phyloP scores from a whole-genome alignment of 2,113 vertebrate species.

The Mus pahari region DNA sequence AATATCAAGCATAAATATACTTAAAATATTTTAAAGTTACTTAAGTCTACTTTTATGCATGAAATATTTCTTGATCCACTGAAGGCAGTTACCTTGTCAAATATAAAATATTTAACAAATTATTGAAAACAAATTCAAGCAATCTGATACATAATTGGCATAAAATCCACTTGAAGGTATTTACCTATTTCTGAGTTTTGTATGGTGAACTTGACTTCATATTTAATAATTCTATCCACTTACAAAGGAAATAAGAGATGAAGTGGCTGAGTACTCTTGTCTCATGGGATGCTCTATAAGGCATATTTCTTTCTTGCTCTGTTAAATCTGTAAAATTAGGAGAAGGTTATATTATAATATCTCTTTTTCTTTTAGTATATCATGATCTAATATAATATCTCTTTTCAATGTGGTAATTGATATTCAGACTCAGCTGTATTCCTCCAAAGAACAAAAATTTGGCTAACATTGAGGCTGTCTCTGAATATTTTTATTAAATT shows the following conservation, averaged over 20 bases:
- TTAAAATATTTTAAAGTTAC: constrained; percentile 28
- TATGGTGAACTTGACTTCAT: neutral
- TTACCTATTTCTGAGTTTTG: constrained; percentile 4
- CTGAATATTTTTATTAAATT: constrained; percentile 58
- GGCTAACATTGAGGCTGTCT: constrained; percentile 35
- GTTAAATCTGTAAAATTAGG: constrained; percentile 42
- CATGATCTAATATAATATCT: constrained; percentile 57
- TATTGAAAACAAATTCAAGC: neutral
- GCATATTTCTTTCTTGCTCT: neutral
- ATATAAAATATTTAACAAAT: neutral
- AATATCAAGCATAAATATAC: neutral
- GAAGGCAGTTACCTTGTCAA: neutral
- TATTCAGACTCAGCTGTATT: constrained; percentile 56
- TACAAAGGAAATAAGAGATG: constrained; percentile 18
- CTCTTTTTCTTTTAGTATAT: constrained; percentile 57
- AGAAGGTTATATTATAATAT: constrained; percentile 53
- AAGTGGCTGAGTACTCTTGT: constrained; percentile 19
- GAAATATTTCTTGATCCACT: neutral
- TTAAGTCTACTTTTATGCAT: neutral
- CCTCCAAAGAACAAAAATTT: constrained; percentile 55
- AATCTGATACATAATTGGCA: neutral
- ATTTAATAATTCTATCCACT: constrained; percentile 22
- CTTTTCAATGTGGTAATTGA: constrained; percentile 45
- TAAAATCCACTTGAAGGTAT: constrained; percentile 19
- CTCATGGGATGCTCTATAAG: neutral